Evolutionary conservation across 2,797 vertebrate species (phyloP).

Genomic region (Carcharodon carcharias): DNA sequence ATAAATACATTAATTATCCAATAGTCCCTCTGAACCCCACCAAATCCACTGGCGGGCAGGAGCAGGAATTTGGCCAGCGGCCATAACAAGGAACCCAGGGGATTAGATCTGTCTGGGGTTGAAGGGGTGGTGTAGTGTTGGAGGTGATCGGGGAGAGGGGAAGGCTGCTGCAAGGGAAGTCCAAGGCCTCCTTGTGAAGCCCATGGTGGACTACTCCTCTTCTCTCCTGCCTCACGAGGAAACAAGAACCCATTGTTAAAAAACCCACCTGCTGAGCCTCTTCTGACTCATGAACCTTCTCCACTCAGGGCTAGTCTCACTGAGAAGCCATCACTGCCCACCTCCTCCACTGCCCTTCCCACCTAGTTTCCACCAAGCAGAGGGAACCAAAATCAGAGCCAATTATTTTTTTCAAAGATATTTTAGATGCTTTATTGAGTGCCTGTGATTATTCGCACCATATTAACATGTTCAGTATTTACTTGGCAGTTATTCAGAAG

Average conservation of each 20-base stretch:
- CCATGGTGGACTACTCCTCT: background rate
- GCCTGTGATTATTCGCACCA: background rate
- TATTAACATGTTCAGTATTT: background rate
- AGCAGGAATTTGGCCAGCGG: background rate
- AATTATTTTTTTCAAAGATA: background rate
- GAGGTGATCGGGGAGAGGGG: background rate
- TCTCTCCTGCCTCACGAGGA: background rate
- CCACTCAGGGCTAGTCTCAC: background rate
- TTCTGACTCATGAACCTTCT: background rate
- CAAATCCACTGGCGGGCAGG: background rate
- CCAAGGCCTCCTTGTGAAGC: background rate
- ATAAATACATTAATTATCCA: background rate
- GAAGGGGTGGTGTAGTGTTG: background rate
- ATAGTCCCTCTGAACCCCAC: background rate
- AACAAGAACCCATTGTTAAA: background rate
- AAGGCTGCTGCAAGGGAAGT: background rate
- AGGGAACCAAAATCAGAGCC: background rate
- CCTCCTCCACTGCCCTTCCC: background rate
- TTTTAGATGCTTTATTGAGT: background rate
- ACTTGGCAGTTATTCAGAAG: conserved; percentile 43
- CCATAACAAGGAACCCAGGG: background rate
- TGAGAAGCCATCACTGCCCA: background rate
- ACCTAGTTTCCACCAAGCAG: background rate
- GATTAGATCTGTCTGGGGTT: background rate
- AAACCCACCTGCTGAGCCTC: background rate